These are phyloP conservation scores for Odiellus spinosus DNA, from an alignment of 2,888 invertebrate genomes.

Conservation along the genomic window DNA sequence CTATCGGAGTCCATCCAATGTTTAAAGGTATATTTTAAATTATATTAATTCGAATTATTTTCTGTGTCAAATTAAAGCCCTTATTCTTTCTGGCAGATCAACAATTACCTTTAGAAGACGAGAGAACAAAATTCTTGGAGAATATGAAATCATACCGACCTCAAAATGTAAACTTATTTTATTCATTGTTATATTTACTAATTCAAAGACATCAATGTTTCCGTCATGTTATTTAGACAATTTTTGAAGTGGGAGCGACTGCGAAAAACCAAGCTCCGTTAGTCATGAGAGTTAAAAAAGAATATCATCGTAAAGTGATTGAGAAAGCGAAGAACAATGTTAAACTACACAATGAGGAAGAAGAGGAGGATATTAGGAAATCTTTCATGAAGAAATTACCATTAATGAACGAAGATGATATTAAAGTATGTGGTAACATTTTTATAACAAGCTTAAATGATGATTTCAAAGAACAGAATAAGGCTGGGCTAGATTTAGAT, in stretches of 20 bases:
- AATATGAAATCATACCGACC: conserved; percentile 60
- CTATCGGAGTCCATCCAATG: conserved; percentile 47
- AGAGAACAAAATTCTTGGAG: conserved; percentile 39
- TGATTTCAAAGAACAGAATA: too few relatives aligned
- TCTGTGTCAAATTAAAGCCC: conserved; percentile 1
- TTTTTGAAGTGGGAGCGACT: conserved; percentile 77
- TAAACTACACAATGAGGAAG: conserved; percentile 9
- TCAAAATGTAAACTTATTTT: conserved; percentile 42
- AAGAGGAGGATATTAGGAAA: conserved; percentile 9
- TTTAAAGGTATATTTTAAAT: conserved; percentile 30
- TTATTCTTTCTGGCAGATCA: background rate
- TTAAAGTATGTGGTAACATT: conserved; percentile 29
- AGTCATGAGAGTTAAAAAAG: conserved; percentile 76
- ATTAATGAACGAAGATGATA: conserved; percentile 16
- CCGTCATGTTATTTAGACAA: conserved; percentile 51
- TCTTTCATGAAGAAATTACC: conserved; percentile 1
- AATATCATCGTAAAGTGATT: conserved; percentile 42
- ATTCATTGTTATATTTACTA: conserved; percentile 10
- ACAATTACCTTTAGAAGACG: conserved; percentile 16
- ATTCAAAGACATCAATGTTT: background rate
- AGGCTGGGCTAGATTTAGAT: too few relatives aligned
- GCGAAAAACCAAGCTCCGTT: conserved; percentile 54
- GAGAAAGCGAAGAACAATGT: conserved; percentile 23
- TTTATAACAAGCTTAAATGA: too few relatives aligned
- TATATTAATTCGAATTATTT: conserved; percentile 2